Evolutionary conservation across 1,140 invertebrate genomes (phyloP).

Genomic region (Homalodisca vitripennis): DNA sequence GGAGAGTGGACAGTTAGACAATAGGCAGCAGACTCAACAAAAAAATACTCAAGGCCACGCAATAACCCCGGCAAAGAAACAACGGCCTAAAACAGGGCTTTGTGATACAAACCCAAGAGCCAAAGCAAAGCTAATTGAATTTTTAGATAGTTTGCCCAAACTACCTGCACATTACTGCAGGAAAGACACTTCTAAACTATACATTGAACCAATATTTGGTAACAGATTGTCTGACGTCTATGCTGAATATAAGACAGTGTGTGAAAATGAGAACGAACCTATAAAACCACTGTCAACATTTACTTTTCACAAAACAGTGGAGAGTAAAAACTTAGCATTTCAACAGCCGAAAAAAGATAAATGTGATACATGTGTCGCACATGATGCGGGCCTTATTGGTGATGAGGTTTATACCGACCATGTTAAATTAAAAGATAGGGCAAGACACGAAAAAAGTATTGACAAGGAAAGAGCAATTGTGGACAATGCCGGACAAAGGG

Average conservation of each 20-base stretch:
- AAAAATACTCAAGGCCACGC: not conserved
- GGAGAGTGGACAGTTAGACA: not conserved
- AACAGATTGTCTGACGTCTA: not conserved
- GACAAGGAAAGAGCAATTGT: slow-evolving; percentile 40
- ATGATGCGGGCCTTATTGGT: slow-evolving; percentile 36
- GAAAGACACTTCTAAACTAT: slow-evolving; percentile 12
- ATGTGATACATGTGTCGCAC: slow-evolving; percentile 40
- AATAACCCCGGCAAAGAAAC: not conserved
- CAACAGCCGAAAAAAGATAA: slow-evolving; percentile 40
- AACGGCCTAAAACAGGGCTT: not conserved
- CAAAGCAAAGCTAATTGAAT: slow-evolving; percentile 2
- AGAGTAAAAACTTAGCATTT: slow-evolving; percentile 36
- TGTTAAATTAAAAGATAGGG: slow-evolving; percentile 37
- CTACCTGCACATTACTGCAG: slow-evolving; percentile 25
- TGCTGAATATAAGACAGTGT: not conserved
- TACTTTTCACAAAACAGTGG: slow-evolving; percentile 16
- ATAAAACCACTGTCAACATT: not conserved
- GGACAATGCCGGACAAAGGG: too few relatives aligned
- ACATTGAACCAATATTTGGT: slow-evolving; percentile 14
- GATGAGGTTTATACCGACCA: slow-evolving; percentile 39
- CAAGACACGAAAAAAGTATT: slow-evolving; percentile 38
- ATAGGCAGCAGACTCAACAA: not conserved
- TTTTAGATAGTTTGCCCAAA: too few relatives aligned
- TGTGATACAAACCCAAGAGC: not conserved
- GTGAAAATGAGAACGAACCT: not conserved